Conservation (phyloP, 1,140 invertebrate genomes). For the Drosophila hydei region DNA sequence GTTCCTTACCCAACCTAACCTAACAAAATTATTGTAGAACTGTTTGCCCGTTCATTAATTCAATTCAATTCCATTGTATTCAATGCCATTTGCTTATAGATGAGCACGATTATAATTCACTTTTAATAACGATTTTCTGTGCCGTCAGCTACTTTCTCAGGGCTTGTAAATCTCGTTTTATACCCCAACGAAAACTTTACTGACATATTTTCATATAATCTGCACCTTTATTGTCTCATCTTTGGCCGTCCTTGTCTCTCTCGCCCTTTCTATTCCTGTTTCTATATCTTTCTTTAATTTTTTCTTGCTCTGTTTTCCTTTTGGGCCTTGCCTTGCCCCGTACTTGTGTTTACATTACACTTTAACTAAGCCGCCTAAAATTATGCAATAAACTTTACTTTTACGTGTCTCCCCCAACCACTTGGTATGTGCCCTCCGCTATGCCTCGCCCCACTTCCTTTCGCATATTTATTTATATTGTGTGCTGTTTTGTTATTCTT, state of each 20-base stretch:
- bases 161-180: slow-evolving; percentile 25
- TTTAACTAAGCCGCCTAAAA: slow-evolving; percentile 74
- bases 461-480: slow-evolving; percentile 66
- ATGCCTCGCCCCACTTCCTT: neutral
- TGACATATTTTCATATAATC: slow-evolving; percentile 75
- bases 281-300: slow-evolving; percentile 19
- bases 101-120: slow-evolving; percentile 14
- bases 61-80: slow-evolving; percentile 15
- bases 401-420: slow-evolving; percentile 64
- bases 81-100: slow-evolving; percentile 20
- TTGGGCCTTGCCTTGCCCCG: slow-evolving; percentile 21
- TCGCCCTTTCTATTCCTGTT: neutral
- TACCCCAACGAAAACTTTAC: slow-evolving; percentile 47
- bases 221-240: slow-evolving; percentile 71
- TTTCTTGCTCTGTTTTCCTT: slow-evolving; percentile 8
- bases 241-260: slow-evolving; percentile 24
- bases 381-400: slow-evolving; percentile 81
- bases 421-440: slow-evolving; percentile 25
- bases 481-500: slow-evolving; percentile 54
- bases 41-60: slow-evolving; percentile 1
- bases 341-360: slow-evolving; percentile 72
- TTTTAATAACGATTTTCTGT: slow-evolving; percentile 17
- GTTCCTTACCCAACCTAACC: neutral
- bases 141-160: slow-evolving; percentile 10
- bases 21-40: neutral